Conservation (phyloP, 2,797 vertebrate genomes). For the Enteromius argenteus region DNA sequence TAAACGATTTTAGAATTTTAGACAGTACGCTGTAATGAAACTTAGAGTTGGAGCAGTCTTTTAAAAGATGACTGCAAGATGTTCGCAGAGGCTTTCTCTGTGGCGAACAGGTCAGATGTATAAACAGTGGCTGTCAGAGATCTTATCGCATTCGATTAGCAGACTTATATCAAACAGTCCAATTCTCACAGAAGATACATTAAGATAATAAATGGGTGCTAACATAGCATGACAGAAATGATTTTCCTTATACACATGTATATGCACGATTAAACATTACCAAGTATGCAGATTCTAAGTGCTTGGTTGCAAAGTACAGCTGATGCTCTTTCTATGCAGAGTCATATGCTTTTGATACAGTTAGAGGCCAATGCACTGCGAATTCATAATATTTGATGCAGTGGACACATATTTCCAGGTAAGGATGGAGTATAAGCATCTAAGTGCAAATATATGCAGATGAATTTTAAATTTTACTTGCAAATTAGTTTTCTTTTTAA, state of each 20-base stretch:
- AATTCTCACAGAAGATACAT: neutral
- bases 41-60: neutral
- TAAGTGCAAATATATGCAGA: neutral
- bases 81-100: neutral
- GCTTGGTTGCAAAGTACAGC: neutral
- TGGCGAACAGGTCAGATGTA: neutral
- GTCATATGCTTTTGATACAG: neutral
- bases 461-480: constrained; percentile 18
- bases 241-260: neutral
- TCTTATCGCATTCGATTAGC: neutral
- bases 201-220: neutral
- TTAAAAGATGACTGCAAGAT: neutral
- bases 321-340: neutral
- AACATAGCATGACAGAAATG: neutral
- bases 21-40: neutral
- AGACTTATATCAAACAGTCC: neutral
- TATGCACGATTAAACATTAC: neutral
- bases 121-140: constrained; percentile 6
- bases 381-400: neutral
- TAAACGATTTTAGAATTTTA: neutral
- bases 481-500: constrained; percentile 10
- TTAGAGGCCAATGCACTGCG: neutral
- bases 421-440: neutral
- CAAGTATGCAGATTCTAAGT: neutral
- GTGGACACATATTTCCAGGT: neutral